Evolutionary conservation across 2,888 invertebrate species (phyloP).

Genomic region (Campaea margaritaria): DNA sequence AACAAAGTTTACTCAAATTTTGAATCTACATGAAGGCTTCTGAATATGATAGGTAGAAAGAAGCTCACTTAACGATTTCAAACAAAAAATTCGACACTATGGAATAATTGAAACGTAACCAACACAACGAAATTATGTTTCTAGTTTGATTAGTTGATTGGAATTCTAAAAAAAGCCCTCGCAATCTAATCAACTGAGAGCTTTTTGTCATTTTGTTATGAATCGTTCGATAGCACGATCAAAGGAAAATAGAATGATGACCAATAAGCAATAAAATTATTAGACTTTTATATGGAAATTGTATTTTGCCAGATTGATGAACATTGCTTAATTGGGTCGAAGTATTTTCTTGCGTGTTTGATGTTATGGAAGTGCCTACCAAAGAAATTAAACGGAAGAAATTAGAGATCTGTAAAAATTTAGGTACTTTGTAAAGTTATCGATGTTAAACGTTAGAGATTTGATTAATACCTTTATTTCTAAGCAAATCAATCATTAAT

Average conservation of each 20-base stretch:
- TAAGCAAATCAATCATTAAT: no score
- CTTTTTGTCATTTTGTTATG: slow-evolving; percentile 51
- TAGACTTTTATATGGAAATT: slow-evolving; percentile 34
- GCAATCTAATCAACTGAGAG: slow-evolving; percentile 56
- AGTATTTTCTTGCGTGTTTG: slow-evolving; percentile 20
- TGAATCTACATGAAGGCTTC: no score
- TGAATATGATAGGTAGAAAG: no score
- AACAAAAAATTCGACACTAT: neutral
- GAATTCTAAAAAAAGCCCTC: slow-evolving; percentile 18
- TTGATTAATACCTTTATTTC: no score
- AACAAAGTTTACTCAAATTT: no score
- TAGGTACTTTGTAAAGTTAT: neutral
- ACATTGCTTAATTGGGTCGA: slow-evolving; percentile 18
- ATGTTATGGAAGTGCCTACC: neutral
- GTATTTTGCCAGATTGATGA: slow-evolving; percentile 29
- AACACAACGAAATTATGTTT: slow-evolving; percentile 12
- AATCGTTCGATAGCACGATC: slow-evolving; percentile 48
- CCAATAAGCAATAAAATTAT: slow-evolving; percentile 33
- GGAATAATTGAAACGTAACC: neutral
- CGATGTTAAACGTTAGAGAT: no score
- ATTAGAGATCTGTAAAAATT: neutral
- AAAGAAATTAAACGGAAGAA: neutral
- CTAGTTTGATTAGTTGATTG: slow-evolving; percentile 35
- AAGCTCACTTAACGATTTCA: no score
- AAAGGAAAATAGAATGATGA: slow-evolving; percentile 33